Evolutionary conservation across 2,113 vertebrate genomes (phyloP).

Genomic region (Nerophis lumbriciformis): DNA sequence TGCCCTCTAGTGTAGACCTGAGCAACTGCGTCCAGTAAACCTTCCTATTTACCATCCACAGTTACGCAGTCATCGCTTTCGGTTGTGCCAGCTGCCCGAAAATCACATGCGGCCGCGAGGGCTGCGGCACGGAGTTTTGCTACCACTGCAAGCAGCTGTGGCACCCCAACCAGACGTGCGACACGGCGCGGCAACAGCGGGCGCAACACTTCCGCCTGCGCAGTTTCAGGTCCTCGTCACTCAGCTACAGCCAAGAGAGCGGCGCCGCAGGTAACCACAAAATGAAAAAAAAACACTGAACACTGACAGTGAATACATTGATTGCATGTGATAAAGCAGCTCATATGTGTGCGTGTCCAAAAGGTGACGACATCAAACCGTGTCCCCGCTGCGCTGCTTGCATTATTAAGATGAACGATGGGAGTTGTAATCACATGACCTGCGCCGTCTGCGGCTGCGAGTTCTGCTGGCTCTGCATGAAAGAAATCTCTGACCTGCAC

Average conservation of each 20-base stretch:
- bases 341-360: neutral
- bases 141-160: constrained; percentile 99
- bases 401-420: constrained; percentile 99
- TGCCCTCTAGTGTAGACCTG: constrained; percentile 24
- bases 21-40: constrained; percentile 2
- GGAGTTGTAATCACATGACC: constrained; percentile 99
- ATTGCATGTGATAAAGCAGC: neutral
- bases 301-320: neutral
- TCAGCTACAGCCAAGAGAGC: constrained; percentile 96
- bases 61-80: constrained; percentile 95
- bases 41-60: constrained; percentile 29
- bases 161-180: constrained; percentile 98
- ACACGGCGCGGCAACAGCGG: constrained; percentile 91
- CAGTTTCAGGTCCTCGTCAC: constrained; percentile 89
- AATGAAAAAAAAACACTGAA: neutral
- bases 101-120: constrained; percentile 90
- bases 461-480: constrained; percentile 99
- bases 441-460: constrained; percentile 98
- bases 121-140: constrained; percentile 96
- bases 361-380: constrained; percentile 97
- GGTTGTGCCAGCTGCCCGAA: constrained; percentile 98
- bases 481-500: constrained; percentile 98
- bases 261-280: constrained; percentile 79
- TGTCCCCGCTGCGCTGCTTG: constrained; percentile 97
- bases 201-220: constrained; percentile 87